Base-by-base conservation (phyloP, 1,140 invertebrate species). In the Cecropterus lyciades region DNA sequence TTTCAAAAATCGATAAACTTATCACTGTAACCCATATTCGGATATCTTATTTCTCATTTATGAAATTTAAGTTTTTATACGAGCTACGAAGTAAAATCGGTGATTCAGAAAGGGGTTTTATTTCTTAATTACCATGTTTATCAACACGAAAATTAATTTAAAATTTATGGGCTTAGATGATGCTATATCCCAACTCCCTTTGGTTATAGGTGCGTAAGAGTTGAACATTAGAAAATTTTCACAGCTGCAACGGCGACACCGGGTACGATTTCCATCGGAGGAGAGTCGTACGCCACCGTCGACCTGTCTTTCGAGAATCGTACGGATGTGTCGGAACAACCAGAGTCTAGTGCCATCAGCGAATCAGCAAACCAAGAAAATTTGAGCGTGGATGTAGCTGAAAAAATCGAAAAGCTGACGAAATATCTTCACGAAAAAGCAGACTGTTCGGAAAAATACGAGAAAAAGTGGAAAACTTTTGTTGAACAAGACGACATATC, bases 361-460 rank as follows among this genome's bases (percentile, higher is more conserved):
- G 80, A 81, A 78, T 80, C 76, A 72, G 80, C 75, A 77, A 79
- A 72, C 33, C 53, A 67, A 51, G 68, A 77, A 64, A 77, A 77
- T 67, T 63, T 65, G 1, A 62, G 27, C 24, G 55, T 74, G 48
- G 69, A 55, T 45, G 81, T 78, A 69, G 79, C 78, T 62, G 85
- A 90, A 90, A 90, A 90, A 89, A 90, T 90, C 30, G 87, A 82
- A 90, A 90, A 89, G 77, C 80, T 90, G 17, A 90, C 87, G 53
- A 90, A 90, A 84, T 89, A 89, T 60, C 67, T 89, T 42, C 79
- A 86, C 33, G 77, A 77, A 66, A 78, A 57, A 60, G 53, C 67
- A 56, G 46, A 56, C 24, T 69, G 43, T 33, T 30, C 43, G 13
- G 56, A 70, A 48, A 77, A 79, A 70, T 42, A 45, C 17, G 37